Evolutionary conservation across 53 echinoderm and acorn worm species (phyloP).

Genomic region (Pentamera pediparva): DNA sequence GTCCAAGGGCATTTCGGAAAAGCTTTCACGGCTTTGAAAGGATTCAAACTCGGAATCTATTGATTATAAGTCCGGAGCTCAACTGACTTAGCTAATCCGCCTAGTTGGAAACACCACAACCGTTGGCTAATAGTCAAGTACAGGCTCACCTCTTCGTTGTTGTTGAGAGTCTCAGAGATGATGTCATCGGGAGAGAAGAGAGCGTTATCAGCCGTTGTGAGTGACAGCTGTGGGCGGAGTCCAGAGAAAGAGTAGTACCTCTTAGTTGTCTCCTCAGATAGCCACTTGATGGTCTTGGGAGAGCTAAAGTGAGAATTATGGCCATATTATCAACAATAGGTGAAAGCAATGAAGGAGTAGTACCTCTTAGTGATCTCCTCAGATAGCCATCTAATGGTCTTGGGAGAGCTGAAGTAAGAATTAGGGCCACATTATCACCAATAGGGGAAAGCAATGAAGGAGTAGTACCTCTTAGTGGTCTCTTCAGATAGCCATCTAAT

Average conservation of each 20-base stretch:
- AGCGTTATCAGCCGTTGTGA: conserved; percentile 78
- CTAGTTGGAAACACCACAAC: no score
- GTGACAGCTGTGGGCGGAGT: conserved; percentile 65
- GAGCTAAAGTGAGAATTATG: no score
- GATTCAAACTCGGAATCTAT: no score
- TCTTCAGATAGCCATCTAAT: conserved; percentile 94
- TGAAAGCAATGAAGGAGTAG: conserved; percentile 60
- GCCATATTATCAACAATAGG: no score
- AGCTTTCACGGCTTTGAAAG: no score
- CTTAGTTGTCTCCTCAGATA: conserved; percentile 76
- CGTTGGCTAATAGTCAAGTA: no score
- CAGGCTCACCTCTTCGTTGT: conserved; percentile 79
- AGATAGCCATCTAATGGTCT: conserved; percentile 78
- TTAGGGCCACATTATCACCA: no score
- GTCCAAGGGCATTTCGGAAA: no score
- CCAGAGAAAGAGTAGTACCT: conserved; percentile 75
- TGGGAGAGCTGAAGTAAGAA: conserved; percentile 73
- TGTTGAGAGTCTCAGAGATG: conserved; percentile 72
- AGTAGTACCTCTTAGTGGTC: conserved; percentile 70
- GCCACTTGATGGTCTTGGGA: conserved; percentile 71
- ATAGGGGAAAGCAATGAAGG: no score
- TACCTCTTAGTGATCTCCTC: conserved; percentile 80
- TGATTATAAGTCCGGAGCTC: no score
- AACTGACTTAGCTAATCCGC: no score
- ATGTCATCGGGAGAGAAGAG: conserved; percentile 90